Evolutionary conservation across 2,888 invertebrate species (phyloP).

Genomic region (Nemoura dubitans): DNA sequence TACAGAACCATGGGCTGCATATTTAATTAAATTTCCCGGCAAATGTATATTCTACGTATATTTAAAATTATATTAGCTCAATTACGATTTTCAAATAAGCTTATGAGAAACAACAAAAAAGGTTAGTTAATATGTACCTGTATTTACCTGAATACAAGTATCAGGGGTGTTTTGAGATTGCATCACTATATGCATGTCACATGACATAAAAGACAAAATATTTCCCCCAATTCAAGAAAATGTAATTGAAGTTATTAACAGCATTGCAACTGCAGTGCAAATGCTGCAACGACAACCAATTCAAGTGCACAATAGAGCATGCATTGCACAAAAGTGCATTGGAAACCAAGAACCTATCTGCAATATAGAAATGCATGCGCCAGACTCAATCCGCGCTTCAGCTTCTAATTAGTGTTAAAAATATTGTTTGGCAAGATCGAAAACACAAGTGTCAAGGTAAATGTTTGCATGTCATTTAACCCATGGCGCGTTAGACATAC

Average conservation of each 20-base stretch:
- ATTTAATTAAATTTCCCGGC: background rate
- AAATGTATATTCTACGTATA: slow-evolving; percentile 7
- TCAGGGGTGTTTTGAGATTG: no score
- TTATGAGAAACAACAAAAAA: background rate
- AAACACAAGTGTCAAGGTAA: background rate
- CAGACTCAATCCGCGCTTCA: background rate
- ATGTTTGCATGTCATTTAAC: background rate
- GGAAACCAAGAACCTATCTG: no score
- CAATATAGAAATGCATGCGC: background rate
- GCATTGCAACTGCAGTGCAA: no score
- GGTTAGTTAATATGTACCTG: background rate
- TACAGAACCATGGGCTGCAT: background rate
- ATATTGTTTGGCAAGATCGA: background rate
- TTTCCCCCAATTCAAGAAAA: no score
- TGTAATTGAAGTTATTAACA: no score
- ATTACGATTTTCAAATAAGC: slow-evolving; percentile 1
- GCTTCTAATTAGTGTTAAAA: background rate
- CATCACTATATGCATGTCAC: no score
- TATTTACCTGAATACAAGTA: background rate
- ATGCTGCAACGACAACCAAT: no score
- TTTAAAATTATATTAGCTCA: slow-evolving; percentile 7
- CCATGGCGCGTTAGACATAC: background rate
- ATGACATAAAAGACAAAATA: no score
- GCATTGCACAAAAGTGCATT: no score
- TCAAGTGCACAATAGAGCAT: no score